Conservation (phyloP, 2,888 invertebrate genomes). For the Drosophila pseudotakahashii region DNA sequence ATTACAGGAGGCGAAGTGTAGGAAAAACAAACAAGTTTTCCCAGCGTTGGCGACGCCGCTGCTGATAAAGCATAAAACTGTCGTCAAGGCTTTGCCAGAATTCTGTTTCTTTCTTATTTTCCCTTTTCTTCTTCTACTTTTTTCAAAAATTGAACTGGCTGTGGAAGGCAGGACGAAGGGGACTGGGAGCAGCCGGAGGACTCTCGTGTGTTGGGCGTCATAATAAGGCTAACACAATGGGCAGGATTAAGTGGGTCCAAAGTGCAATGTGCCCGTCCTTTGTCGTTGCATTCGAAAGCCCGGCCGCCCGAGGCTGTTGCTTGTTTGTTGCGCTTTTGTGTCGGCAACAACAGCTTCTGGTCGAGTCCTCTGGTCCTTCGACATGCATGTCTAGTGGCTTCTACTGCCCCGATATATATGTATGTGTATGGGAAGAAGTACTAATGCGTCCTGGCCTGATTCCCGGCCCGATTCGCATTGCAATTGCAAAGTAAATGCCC, state of each 20-base stretch:
- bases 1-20: conserved; percentile 49
- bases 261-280: conserved; percentile 62
- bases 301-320: conserved; percentile 44
- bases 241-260: conserved; percentile 74
- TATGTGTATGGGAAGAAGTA: conserved; percentile 2
- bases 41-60: conserved; percentile 18
- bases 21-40: conserved; percentile 60
- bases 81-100: conserved; percentile 41
- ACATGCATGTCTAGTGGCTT: conserved; percentile 34
- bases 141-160: conserved; percentile 2
- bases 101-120: not conserved
- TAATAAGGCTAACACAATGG: conserved; percentile 72
- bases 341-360: conserved; percentile 44
- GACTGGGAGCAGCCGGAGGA: conserved; percentile 39
- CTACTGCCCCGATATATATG: conserved; percentile 17
- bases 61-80: conserved; percentile 51
- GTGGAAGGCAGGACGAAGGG: conserved; percentile 16
- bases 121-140: not conserved
- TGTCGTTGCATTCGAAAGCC: conserved; percentile 57
- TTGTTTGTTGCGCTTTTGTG: conserved; percentile 77
- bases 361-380: conserved; percentile 9
- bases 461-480: conserved; percentile 54
- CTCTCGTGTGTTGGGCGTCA: conserved; percentile 49
- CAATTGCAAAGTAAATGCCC: conserved; percentile 68
- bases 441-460: conserved; percentile 38